phyloP scores from a whole-genome alignment of 2,888 invertebrate species.

The Galerucella pusilla region DNA sequence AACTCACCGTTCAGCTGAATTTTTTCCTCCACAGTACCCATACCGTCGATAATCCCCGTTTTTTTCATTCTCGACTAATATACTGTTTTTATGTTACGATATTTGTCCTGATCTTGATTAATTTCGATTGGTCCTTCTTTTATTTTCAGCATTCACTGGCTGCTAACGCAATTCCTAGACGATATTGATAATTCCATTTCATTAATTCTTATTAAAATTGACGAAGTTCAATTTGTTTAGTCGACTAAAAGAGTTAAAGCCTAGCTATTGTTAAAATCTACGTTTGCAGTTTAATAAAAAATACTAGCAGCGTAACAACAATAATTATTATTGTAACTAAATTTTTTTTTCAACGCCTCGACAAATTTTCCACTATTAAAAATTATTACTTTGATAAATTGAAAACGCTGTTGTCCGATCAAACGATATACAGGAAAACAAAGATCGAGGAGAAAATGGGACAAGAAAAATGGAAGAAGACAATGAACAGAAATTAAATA shows the following conservation, averaged over 20 bases:
- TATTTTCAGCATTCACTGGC: conserved; percentile 3
- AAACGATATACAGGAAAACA: background rate
- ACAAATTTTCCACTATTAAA: background rate
- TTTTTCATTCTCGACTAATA: conserved; percentile 16
- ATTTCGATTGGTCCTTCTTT: background rate
- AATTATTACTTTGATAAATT: background rate
- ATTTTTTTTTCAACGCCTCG: background rate
- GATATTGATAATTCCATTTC: conserved; percentile 13
- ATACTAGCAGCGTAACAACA: background rate
- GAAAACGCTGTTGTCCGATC: background rate
- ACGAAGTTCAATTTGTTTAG: conserved; percentile 18
- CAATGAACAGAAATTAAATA: too few species aligned
- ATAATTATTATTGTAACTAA: background rate
- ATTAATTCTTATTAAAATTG: conserved; percentile 18
- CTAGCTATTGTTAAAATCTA: background rate
- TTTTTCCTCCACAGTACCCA: conserved; percentile 17
- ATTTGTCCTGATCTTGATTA: conserved; percentile 6
- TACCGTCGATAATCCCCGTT: background rate
- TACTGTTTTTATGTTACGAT: background rate
- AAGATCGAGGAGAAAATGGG: too few species aligned
- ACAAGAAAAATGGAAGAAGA: too few species aligned
- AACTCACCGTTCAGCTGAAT: conserved; percentile 21
- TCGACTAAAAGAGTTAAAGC: conserved; percentile 5
- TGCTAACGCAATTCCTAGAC: conserved; percentile 13
- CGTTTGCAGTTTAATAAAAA: background rate